Conservation (phyloP, 2,113 vertebrate species). For the Microtus ochrogaster region DNA sequence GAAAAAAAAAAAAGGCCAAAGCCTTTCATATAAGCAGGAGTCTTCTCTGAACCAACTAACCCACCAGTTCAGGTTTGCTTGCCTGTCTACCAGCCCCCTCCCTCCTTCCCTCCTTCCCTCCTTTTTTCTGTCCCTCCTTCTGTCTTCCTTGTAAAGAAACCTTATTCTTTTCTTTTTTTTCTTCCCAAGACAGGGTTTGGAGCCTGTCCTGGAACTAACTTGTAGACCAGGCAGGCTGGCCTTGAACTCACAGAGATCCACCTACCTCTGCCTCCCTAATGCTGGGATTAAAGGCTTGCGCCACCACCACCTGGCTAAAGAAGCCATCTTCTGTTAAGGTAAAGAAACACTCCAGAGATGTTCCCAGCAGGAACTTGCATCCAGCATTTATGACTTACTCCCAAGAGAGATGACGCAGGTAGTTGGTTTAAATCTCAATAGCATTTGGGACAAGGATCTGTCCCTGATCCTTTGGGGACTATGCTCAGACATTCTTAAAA, state of each 20-base stretch:
- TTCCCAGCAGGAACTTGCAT: neutral
- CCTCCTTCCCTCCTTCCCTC: too few relatives aligned
- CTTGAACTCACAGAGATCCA: too few relatives aligned
- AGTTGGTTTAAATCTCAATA: neutral
- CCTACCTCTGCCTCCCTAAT: too few relatives aligned
- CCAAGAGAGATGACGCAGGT: neutral
- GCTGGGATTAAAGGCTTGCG: too few relatives aligned
- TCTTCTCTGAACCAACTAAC: neutral
- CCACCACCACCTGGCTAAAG: neutral
- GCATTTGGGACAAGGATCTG: neutral
- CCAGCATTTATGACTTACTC: neutral
- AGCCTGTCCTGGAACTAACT: too few relatives aligned
- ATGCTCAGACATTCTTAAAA: neutral
- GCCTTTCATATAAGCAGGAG: neutral
- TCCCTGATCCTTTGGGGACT: neutral
- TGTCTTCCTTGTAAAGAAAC: neutral
- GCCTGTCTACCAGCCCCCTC: rapidly evolving
- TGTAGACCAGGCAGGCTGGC: too few relatives aligned
- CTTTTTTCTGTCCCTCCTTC: neutral
- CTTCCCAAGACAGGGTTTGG: too few relatives aligned
- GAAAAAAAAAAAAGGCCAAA: neutral
- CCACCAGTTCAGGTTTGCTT: neutral
- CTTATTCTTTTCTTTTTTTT: neutral
- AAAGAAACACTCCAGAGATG: neutral
- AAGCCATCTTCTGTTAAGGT: neutral